These are phyloP conservation scores for Pelobates cultripes DNA, from an alignment of 2,797 vertebrate species.

Conservation along the genomic window DNA sequence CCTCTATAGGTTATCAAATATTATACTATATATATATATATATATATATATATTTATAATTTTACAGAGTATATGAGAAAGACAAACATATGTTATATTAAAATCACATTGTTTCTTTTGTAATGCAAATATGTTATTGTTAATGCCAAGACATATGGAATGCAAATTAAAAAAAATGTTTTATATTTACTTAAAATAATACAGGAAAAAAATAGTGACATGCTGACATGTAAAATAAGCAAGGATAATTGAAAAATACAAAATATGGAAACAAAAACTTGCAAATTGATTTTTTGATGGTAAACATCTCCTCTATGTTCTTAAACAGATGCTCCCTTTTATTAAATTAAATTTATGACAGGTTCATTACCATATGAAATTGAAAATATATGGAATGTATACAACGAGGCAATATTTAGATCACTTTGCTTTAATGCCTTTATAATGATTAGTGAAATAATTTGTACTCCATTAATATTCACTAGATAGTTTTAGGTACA, in stretches of 20 bases:
- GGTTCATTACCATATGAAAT: conserved; percentile 27
- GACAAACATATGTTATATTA: no score
- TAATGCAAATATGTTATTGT: conserved; percentile 16
- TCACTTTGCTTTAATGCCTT: neutral
- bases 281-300: conserved; percentile 49
- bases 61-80: no score
- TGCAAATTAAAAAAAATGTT: conserved; percentile 5
- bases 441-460: neutral
- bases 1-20: no score
- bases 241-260: conserved; percentile 47
- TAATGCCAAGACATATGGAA: conserved; percentile 44
- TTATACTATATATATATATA: no score
- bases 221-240: conserved; percentile 12
- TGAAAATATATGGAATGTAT: neutral
- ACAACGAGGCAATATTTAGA: neutral
- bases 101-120: neutral
- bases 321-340: conserved; percentile 46
- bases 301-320: conserved; percentile 46
- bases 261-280: conserved; percentile 40
- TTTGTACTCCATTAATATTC: no score
- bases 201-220: conserved; percentile 7
- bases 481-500: no score
- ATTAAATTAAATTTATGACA: conserved; percentile 23
- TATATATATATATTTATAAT: no score
- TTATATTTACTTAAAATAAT: conserved; percentile 35